Evolutionary conservation across 2,888 invertebrate genomes (phyloP).

Genomic region (Chrysopilus asiliformis): DNA sequence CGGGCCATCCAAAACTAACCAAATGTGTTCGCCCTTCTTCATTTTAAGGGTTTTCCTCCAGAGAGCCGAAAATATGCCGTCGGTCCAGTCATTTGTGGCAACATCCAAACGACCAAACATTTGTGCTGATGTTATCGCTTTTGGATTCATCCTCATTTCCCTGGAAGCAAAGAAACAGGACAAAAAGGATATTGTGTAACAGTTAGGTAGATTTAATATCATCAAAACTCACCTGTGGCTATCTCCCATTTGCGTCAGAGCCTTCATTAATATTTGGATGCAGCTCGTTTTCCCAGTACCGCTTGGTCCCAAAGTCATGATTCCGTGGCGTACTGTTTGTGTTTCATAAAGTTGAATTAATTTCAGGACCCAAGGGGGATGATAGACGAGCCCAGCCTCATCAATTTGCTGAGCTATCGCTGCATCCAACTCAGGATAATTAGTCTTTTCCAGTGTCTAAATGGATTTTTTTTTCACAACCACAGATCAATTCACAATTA

Average conservation of each 20-base stretch:
- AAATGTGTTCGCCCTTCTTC: conserved; percentile 78
- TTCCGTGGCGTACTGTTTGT: conserved; percentile 87
- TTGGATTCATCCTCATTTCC: conserved; percentile 98
- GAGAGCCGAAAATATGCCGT: conserved; percentile 91
- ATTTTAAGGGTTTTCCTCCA: conserved; percentile 89
- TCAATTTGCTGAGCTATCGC: conserved; percentile 78
- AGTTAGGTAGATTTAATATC: background rate
- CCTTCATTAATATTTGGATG: conserved; percentile 74
- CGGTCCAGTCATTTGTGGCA: conserved; percentile 97
- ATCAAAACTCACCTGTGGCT: conserved; percentile 51
- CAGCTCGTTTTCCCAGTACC: conserved; percentile 93
- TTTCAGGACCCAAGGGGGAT: conserved; percentile 92
- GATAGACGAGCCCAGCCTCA: conserved; percentile 66
- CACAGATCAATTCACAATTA: background rate
- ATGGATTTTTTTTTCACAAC: background rate
- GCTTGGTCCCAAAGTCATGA: conserved; percentile 90
- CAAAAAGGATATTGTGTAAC: background rate
- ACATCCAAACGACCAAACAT: conserved; percentile 96
- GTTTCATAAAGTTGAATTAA: conserved; percentile 93
- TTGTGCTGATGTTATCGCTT: conserved; percentile 92
- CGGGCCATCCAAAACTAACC: conserved; percentile 91
- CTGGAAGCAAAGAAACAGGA: conserved; percentile 13
- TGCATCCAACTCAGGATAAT: conserved; percentile 76
- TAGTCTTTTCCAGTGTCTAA: conserved; percentile 71
- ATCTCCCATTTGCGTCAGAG: conserved; percentile 73